These are phyloP conservation scores for Trypoxylus dichotomus DNA, from an alignment of 1,140 invertebrate genomes.

Conservation along the genomic window DNA sequence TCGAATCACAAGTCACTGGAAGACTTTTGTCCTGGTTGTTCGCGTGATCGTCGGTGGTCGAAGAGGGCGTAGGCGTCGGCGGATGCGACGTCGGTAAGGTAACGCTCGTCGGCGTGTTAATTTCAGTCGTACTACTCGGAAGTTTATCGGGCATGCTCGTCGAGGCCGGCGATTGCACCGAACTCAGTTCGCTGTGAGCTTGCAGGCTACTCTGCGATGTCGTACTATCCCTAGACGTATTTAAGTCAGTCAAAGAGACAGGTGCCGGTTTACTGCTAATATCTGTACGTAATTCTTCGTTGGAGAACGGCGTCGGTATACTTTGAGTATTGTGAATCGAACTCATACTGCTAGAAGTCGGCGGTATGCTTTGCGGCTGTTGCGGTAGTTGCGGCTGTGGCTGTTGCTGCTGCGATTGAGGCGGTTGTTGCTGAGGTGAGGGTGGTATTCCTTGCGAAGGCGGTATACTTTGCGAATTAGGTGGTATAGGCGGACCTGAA, in stretches of 20 bases:
- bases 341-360: constrained; percentile 35
- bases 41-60: constrained; percentile 52
- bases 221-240: constrained; percentile 32
- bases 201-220: constrained; percentile 42
- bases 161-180: constrained; percentile 47
- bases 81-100: constrained; percentile 50
- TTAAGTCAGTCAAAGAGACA: constrained; percentile 34
- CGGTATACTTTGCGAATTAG: constrained; percentile 46
- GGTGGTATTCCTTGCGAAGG: constrained; percentile 46
- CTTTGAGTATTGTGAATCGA: constrained; percentile 38
- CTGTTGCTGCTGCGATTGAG: not conserved
- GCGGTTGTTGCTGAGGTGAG: constrained; percentile 35
- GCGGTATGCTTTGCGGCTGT: constrained; percentile 27
- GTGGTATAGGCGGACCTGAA: constrained; percentile 40
- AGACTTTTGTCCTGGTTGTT: constrained; percentile 49
- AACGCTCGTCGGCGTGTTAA: constrained; percentile 40
- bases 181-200: constrained; percentile 45
- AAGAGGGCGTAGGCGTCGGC: constrained; percentile 52
- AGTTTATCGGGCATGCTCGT: constrained; percentile 52
- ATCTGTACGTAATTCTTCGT: constrained; percentile 43
- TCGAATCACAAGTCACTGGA: constrained; percentile 47
- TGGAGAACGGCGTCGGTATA: constrained; percentile 38
- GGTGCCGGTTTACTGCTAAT: constrained; percentile 33
- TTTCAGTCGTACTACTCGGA: constrained; percentile 49
- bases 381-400: not conserved